Evolutionary conservation across 37 sponge, comb jelly and placozoan species (phyloP).

Genomic region (Chondrosia reniformis): DNA sequence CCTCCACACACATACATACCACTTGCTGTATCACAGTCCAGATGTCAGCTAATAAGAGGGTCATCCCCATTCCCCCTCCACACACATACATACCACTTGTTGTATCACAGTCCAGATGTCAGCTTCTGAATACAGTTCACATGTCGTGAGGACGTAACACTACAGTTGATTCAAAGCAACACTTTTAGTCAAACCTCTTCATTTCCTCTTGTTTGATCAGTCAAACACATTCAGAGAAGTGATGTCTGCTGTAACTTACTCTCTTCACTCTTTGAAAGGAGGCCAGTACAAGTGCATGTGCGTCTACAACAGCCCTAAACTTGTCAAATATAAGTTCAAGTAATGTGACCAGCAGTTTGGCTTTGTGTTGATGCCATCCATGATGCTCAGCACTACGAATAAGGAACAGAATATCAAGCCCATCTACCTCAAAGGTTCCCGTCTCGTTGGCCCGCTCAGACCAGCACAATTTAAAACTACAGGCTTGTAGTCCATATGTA

Average conservation of each 20-base stretch:
- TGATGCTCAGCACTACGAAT: constrained; percentile 8
- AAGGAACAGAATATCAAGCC: background rate
- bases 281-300: constrained; percentile 69
- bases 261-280: constrained; percentile 35
- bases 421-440: constrained; percentile 35
- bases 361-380: constrained; percentile 46
- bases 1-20: constrained; percentile 33
- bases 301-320: constrained; percentile 77
- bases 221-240: no score
- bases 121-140: constrained; percentile 47
- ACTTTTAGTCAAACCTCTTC: no score
- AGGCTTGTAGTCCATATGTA: no score
- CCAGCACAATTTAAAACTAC: no score
- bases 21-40: constrained; percentile 74
- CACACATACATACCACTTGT: constrained; percentile 50
- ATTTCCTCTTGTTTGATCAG: no score
- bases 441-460: background rate
- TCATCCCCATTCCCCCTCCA: background rate
- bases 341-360: constrained; percentile 66
- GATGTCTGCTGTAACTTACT: no score
- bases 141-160: constrained; percentile 8
- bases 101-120: constrained; percentile 81
- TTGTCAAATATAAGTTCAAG: constrained; percentile 75
- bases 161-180: no score
- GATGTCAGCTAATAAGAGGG: constrained; percentile 29